These are phyloP conservation scores for Drosophila imparisetae DNA, from an alignment of 2,888 invertebrate genomes.

Conservation along the genomic window DNA sequence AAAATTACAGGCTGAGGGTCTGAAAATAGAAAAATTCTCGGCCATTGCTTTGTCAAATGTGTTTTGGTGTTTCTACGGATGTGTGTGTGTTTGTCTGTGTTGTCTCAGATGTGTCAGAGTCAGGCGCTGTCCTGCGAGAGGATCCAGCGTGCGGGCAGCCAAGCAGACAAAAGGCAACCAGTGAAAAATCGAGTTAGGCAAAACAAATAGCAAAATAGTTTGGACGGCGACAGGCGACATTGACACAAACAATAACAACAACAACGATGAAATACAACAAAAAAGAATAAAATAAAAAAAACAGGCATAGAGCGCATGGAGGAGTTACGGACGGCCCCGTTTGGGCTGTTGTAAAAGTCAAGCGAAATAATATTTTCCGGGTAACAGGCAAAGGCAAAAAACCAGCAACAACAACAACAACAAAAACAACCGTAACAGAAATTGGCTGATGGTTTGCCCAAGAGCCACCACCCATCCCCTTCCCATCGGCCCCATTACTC, in stretches of 20 bases:
- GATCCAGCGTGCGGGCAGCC: slow-evolving; percentile 49
- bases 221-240: slow-evolving; percentile 64
- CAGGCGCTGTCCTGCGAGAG: slow-evolving; percentile 46
- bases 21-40: slow-evolving; percentile 64
- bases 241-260: slow-evolving; percentile 55
- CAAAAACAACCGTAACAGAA: slow-evolving; percentile 17
- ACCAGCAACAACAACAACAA: slow-evolving; percentile 29
- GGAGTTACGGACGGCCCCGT: slow-evolving; percentile 35
- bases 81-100: slow-evolving; percentile 6
- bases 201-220: slow-evolving; percentile 80
- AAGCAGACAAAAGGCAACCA: slow-evolving; percentile 77
- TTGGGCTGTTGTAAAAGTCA: slow-evolving; percentile 78
- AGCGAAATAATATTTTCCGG: slow-evolving; percentile 82
- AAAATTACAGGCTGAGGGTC: slow-evolving; percentile 45
- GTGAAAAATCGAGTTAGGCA: slow-evolving; percentile 79
- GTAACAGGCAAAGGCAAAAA: slow-evolving; percentile 63
- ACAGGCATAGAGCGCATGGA: neutral
- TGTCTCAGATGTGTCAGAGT: slow-evolving; percentile 71
- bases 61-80: slow-evolving; percentile 56
- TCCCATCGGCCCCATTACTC: slow-evolving; percentile 16
- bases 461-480: neutral
- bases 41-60: slow-evolving; percentile 71
- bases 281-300: slow-evolving; percentile 46
- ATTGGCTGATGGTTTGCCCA: slow-evolving; percentile 36
- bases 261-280: slow-evolving; percentile 28